Conservation (phyloP, 2,113 vertebrate genomes). For the Stegastes partitus region DNA sequence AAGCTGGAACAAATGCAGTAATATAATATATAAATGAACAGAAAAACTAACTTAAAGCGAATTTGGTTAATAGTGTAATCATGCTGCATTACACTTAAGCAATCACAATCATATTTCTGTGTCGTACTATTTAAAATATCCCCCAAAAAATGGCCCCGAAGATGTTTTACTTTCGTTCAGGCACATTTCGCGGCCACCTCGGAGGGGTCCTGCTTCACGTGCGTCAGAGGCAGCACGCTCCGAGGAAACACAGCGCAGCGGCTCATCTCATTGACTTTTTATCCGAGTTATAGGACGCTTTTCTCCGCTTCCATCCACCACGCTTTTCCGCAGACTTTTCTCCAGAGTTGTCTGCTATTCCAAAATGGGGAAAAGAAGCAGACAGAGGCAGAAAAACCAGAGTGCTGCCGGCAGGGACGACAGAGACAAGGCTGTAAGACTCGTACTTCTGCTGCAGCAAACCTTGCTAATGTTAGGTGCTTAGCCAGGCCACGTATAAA, state of each 20-base stretch:
- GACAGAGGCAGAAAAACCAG: conserved; percentile 81
- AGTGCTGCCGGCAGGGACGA: conserved; percentile 64
- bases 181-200: conserved; percentile 52
- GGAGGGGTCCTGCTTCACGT: conserved; percentile 76
- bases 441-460: neutral
- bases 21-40: neutral
- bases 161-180: conserved; percentile 45
- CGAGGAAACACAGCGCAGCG: neutral
- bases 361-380: conserved; percentile 85
- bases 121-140: neutral
- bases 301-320: neutral
- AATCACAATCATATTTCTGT: neutral
- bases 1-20: neutral
- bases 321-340: conserved; percentile 55
- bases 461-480: conserved; percentile 6
- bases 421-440: conserved; percentile 85
- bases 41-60: neutral
- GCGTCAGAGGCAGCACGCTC: conserved; percentile 69
- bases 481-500: neutral
- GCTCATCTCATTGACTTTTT: neutral
- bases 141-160: neutral
- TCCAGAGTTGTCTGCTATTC: conserved; percentile 50
- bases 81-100: no score
- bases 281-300: fast-evolving
- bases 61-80: no score